Conservation (phyloP, 2,888 invertebrate genomes). For the Thera britannica region DNA sequence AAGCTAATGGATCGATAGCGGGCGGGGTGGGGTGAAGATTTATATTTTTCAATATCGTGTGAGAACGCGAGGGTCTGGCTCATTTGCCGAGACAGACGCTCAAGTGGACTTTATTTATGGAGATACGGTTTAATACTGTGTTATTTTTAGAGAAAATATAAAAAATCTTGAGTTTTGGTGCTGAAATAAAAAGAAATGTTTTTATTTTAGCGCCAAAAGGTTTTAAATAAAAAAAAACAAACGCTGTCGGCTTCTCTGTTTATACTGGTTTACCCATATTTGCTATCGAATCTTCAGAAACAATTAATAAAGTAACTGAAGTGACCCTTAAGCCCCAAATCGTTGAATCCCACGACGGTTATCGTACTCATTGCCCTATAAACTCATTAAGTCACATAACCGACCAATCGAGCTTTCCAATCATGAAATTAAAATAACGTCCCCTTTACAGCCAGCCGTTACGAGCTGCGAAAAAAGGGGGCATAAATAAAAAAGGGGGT, state of each 20-base stretch:
- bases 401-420: slow-evolving; percentile 83
- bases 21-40: slow-evolving; percentile 74
- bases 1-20: slow-evolving; percentile 65
- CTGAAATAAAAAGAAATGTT: slow-evolving; percentile 1
- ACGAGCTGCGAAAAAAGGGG: slow-evolving; percentile 85
- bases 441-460: slow-evolving; percentile 81
- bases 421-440: slow-evolving; percentile 84
- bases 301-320: slow-evolving; percentile 11
- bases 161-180: slow-evolving; percentile 16
- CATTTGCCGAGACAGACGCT: slow-evolving; percentile 52
- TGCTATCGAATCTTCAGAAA: not conserved
- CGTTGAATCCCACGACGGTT: slow-evolving; percentile 69
- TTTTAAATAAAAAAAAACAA: too few relatives aligned
- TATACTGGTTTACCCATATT: not conserved
- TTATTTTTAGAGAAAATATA: slow-evolving; percentile 50
- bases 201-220: too few relatives aligned
- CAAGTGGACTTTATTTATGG: slow-evolving; percentile 74
- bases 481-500: slow-evolving; percentile 82
- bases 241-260: not conserved
- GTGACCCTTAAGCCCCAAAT: slow-evolving; percentile 58
- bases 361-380: slow-evolving; percentile 72
- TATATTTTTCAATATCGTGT: slow-evolving; percentile 77
- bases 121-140: slow-evolving; percentile 64
- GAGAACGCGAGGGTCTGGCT: slow-evolving; percentile 64
- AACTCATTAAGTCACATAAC: slow-evolving; percentile 83